phyloP scores from a whole-genome alignment of 2,888 invertebrate genomes.

The Rhabditophanes sp. region DNA sequence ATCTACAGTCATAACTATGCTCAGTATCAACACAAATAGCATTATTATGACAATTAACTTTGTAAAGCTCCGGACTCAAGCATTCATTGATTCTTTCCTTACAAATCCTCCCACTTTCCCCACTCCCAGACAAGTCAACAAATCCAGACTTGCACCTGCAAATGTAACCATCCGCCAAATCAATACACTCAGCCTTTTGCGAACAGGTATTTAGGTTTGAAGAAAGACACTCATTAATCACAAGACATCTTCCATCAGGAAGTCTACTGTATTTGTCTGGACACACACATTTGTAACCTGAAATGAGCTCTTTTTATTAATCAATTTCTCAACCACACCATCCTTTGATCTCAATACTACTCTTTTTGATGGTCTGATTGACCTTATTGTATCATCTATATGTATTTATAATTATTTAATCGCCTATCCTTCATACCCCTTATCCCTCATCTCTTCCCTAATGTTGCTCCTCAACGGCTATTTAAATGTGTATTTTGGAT shows the following conservation, averaged over 20 bases:
- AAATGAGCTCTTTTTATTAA: too few species aligned
- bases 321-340: too few species aligned
- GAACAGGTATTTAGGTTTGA: constrained; percentile 36
- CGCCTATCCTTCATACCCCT: too few species aligned
- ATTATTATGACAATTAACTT: constrained; percentile 39
- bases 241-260: constrained; percentile 42
- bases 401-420: too few species aligned
- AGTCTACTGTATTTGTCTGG: constrained; percentile 24
- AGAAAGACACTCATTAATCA: constrained; percentile 41
- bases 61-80: constrained; percentile 26
- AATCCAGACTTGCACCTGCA: constrained; percentile 41
- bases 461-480: too few species aligned
- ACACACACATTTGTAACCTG: constrained; percentile 23
- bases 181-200: constrained; percentile 38
- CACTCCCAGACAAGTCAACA: constrained; percentile 35
- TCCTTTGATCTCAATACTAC: too few species aligned
- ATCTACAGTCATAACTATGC: constrained; percentile 27
- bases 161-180: constrained; percentile 38
- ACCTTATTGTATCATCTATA: too few species aligned
- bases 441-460: too few species aligned
- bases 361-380: too few species aligned
- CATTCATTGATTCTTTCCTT: constrained; percentile 41
- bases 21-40: constrained; percentile 43
- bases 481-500: too few species aligned
- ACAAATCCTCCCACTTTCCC: constrained; percentile 31